Percentiles rank a stretch among this genome's conserved stretches.
phyloP scores from a whole-genome alignment of 2,797 vertebrate species.

The Antrozous pallidus region DNA sequence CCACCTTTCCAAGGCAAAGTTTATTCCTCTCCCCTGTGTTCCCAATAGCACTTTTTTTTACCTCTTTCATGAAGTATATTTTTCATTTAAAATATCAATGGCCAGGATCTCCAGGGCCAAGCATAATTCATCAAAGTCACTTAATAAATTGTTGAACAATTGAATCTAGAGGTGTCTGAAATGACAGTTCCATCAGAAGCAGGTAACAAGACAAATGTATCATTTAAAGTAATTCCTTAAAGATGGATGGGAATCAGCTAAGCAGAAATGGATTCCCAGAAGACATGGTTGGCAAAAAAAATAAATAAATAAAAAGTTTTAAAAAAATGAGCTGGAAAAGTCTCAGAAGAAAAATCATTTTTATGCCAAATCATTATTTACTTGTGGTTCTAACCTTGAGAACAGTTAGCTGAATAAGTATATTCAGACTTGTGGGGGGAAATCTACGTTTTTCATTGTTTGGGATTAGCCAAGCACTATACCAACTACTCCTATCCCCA shows the following conservation, averaged over 20 bases:
- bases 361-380: slow-evolving; percentile 33
- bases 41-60: not conserved
- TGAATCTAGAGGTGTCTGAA: slow-evolving; percentile 64
- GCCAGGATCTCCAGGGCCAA: slow-evolving; percentile 39
- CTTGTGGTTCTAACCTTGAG: slow-evolving; percentile 10
- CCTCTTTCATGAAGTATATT: slow-evolving; percentile 49
- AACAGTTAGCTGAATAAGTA: not conserved
- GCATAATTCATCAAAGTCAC: slow-evolving; percentile 26
- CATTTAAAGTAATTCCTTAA: slow-evolving; percentile 76
- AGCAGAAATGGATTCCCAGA: slow-evolving; percentile 71
- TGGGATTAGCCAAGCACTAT: not conserved
- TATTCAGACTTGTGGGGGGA: not conserved
- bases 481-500: not conserved
- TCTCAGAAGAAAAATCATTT: slow-evolving; percentile 52
- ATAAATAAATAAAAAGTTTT: too few relatives aligned
- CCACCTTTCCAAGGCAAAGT: not conserved
- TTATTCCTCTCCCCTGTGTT: not conserved
- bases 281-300: not conserved
- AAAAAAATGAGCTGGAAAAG: slow-evolving; percentile 36
- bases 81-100: slow-evolving; percentile 61
- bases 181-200: slow-evolving; percentile 70
- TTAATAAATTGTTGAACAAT: slow-evolving; percentile 47
- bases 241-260: slow-evolving; percentile 75
- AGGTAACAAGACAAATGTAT: slow-evolving; percentile 78
- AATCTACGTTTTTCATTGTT: not conserved